Evolutionary conservation across 1,140 invertebrate species (phyloP).

Genomic region (Aphidius gifuensis): DNA sequence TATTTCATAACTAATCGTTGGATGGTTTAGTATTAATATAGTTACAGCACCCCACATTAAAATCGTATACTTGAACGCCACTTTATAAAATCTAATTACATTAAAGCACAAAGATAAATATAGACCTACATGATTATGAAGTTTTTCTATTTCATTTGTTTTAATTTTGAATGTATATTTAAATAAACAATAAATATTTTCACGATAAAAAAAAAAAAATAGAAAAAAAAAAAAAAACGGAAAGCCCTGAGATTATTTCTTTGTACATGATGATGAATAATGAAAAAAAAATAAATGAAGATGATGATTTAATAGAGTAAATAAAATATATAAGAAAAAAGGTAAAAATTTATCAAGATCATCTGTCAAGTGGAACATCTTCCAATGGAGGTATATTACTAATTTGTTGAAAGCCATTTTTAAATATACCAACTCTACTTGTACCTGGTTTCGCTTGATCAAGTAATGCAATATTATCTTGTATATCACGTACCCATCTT

Average conservation of each 20-base stretch:
- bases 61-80: slow-evolving; percentile 25
- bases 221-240: no score
- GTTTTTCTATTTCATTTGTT: no score
- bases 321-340: neutral
- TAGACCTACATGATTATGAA: no score
- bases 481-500: slow-evolving; percentile 43
- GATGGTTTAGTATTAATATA: slow-evolving; percentile 16
- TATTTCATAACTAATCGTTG: slow-evolving; percentile 19
- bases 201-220: no score
- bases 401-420: slow-evolving; percentile 44
- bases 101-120: slow-evolving; percentile 20
- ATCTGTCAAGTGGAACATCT: slow-evolving; percentile 41
- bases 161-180: no score
- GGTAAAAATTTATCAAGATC: slow-evolving; percentile 23
- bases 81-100: slow-evolving; percentile 10
- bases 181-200: no score
- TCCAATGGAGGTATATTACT: slow-evolving; percentile 36
- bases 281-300: no score
- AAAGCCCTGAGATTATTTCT: no score
- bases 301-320: no score
- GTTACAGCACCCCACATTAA: slow-evolving; percentile 11
- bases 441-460: slow-evolving; percentile 40
- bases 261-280: no score
- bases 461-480: slow-evolving; percentile 43
- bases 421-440: slow-evolving; percentile 40